A percentile compares a stretch with the other conserved stretches of the same genome.
phyloP scores from a whole-genome alignment of 2,888 invertebrate species.

The Pyrrhosoma nymphula region DNA sequence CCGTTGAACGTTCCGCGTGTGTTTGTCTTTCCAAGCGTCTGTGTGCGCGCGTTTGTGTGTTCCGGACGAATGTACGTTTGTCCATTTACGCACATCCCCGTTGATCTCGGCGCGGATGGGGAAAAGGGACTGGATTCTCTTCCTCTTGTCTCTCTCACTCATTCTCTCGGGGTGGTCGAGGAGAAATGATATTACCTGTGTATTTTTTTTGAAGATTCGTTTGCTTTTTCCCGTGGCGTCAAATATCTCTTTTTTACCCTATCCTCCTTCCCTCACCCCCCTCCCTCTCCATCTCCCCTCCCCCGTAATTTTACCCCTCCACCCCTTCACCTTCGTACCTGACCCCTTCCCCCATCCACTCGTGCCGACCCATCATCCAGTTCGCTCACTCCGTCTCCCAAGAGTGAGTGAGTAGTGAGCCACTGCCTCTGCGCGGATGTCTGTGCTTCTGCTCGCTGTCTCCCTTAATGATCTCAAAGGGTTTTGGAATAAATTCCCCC shows the following conservation, averaged over 20 bases:
- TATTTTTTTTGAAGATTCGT: slow-evolving; percentile 8
- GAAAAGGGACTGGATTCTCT: not conserved
- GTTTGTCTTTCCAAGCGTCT: not conserved
- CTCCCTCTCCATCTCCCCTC: not conserved
- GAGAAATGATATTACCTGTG: not conserved
- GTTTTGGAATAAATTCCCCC: slow-evolving; percentile 59
- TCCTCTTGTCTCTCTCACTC: not conserved
- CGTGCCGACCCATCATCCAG: not conserved
- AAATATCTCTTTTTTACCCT: not conserved
- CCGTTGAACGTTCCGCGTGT: not conserved
- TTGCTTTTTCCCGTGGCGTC: not conserved
- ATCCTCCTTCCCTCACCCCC: not conserved
- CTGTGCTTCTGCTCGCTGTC: slow-evolving; percentile 8
- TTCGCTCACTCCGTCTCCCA: not conserved
- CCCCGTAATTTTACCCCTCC: not conserved
- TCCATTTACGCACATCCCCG: not conserved
- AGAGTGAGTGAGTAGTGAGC: not conserved
- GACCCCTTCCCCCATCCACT: too few species aligned
- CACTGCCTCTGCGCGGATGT: not conserved
- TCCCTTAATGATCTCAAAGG: slow-evolving; percentile 67
- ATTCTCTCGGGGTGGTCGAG: not conserved
- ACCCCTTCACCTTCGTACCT: too few species aligned
- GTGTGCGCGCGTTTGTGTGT: not conserved
- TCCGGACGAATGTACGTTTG: not conserved
- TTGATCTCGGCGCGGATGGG: not conserved